Conservation (phyloP, 2,113 vertebrate species). For the Chascanopsetta lugubris region DNA sequence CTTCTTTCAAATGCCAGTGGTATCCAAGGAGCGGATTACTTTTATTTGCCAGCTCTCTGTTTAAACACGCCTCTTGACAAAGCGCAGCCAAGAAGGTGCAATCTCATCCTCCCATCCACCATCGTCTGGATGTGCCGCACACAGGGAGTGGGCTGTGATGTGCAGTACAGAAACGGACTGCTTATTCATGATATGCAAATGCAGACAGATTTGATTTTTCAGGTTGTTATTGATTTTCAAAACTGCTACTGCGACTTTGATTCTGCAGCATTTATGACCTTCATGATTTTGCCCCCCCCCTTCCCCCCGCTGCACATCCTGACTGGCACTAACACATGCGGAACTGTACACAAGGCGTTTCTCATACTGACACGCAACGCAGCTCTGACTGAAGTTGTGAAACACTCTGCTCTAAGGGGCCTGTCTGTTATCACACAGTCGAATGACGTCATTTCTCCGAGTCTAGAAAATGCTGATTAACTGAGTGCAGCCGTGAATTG, state of each 20-base stretch:
- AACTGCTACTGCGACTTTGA: neutral
- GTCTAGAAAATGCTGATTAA: neutral
- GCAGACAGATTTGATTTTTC: neutral
- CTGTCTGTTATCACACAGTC: neutral
- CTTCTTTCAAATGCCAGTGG: neutral
- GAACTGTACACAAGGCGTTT: slow-evolving; percentile 5
- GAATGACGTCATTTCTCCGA: neutral
- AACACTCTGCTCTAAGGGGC: slow-evolving; percentile 16
- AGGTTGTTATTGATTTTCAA: neutral
- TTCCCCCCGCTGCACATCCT: slow-evolving; percentile 9
- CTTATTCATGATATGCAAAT: neutral
- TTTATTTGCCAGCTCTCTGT: slow-evolving; percentile 40
- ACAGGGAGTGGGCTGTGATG: neutral
- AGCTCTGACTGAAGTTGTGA: slow-evolving; percentile 12
- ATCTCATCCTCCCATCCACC: neutral
- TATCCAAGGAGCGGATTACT: slow-evolving; percentile 9
- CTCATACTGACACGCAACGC: neutral
- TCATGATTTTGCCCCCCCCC: neutral
- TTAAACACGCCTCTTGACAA: slow-evolving; percentile 35
- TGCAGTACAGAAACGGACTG: neutral
- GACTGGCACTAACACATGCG: neutral
- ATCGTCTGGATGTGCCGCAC: slow-evolving; percentile 1
- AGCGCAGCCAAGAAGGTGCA: neutral
- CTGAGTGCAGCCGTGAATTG: slow-evolving; percentile 3
- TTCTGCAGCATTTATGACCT: fast-evolving